Evolutionary conservation across 2,888 invertebrate genomes (phyloP).

Genomic region (Biston betularia): DNA sequence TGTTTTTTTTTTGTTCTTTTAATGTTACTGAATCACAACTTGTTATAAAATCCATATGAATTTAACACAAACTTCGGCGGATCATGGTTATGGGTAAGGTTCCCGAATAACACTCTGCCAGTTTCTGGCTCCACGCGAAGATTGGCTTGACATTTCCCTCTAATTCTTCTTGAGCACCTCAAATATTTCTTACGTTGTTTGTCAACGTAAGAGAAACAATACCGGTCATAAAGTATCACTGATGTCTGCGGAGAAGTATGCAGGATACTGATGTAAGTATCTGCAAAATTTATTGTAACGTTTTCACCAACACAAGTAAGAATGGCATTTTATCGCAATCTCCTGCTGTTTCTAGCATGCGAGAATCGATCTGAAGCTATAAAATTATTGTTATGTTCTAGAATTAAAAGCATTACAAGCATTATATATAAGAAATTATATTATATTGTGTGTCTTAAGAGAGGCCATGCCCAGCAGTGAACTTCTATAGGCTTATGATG

Average conservation of each 20-base stretch:
- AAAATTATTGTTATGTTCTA: too few relatives aligned
- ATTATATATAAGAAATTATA: too few relatives aligned
- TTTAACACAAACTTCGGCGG: slow-evolving; percentile 31
- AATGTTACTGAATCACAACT: neutral
- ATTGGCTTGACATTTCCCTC: slow-evolving; percentile 51
- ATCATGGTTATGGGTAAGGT: slow-evolving; percentile 47
- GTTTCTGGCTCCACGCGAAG: slow-evolving; percentile 40
- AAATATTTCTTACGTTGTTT: slow-evolving; percentile 47
- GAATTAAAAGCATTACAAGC: too few relatives aligned
- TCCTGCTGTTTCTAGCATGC: too few relatives aligned
- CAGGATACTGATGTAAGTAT: slow-evolving; percentile 23
- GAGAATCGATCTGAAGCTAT: too few relatives aligned
- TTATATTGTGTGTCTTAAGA: too few relatives aligned
- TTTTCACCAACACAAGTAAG: neutral
- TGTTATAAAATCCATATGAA: neutral
- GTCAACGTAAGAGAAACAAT: slow-evolving; percentile 48
- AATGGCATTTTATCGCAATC: too few relatives aligned
- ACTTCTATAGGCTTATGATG: too few relatives aligned
- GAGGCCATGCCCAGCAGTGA: too few relatives aligned
- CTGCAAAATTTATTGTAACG: slow-evolving; percentile 20
- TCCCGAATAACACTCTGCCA: slow-evolving; percentile 20
- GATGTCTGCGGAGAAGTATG: slow-evolving; percentile 24
- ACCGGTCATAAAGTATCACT: slow-evolving; percentile 37
- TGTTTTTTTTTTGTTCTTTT: too few relatives aligned
- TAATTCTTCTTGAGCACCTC: slow-evolving; percentile 51